Conservation (phyloP, 2,113 vertebrate species). For the Tychaedon coryphoeus region DNA sequence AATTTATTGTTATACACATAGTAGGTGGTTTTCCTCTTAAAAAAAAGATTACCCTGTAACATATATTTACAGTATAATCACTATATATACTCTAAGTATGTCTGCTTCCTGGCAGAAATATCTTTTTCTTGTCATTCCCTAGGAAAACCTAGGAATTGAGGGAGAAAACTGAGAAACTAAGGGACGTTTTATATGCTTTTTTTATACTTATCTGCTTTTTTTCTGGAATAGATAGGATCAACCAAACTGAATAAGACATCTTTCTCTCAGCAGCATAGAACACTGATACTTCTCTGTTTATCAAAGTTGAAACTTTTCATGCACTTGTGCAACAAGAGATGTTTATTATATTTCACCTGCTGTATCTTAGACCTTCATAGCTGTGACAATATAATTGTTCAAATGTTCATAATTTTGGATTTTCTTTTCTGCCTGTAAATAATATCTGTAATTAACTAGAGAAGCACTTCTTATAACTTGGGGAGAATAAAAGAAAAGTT, state of each 20-base stretch:
- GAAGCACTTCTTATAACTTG: background rate
- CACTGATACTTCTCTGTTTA: background rate
- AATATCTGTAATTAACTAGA: background rate
- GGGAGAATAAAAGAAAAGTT: background rate
- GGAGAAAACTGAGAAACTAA: background rate
- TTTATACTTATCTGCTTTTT: background rate
- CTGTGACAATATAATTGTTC: background rate
- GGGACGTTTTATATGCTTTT: background rate
- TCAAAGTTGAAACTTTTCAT: background rate
- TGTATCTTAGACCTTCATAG: background rate
- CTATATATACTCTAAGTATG: background rate
- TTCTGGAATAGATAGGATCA: background rate
- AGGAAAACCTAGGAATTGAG: background rate
- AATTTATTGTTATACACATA: background rate
- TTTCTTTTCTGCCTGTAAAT: background rate
- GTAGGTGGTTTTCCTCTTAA: background rate
- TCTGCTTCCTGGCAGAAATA: background rate
- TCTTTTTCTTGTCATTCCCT: background rate
- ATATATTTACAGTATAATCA: background rate
- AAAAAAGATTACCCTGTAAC: background rate
- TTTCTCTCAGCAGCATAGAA: background rate
- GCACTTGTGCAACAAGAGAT: background rate
- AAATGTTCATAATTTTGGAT: background rate
- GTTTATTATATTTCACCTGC: background rate
- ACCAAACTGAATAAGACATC: background rate